Evolutionary conservation across 1,140 invertebrate genomes (phyloP).

Genomic region (Drosophila chauvacae): DNA sequence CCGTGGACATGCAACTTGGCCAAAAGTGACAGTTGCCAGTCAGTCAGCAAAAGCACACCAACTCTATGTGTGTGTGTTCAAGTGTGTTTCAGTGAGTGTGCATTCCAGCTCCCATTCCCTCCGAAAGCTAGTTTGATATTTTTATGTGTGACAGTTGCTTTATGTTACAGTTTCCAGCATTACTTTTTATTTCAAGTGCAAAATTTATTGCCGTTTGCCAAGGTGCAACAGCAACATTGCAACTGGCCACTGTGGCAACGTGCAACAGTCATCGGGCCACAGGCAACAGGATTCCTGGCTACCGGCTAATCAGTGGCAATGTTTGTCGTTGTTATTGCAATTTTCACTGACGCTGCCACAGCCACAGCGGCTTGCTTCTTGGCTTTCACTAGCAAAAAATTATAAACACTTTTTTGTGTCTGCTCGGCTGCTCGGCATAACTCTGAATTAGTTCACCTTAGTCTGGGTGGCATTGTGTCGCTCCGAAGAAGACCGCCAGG

Average conservation of each 20-base stretch:
- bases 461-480: slow-evolving; percentile 43
- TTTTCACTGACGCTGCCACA: slow-evolving; percentile 10
- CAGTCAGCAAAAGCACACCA: slow-evolving; percentile 57
- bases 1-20: slow-evolving; percentile 73
- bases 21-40: slow-evolving; percentile 77
- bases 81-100: slow-evolving; percentile 3
- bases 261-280: slow-evolving; percentile 45
- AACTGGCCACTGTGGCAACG: slow-evolving; percentile 21
- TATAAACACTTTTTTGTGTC: slow-evolving; percentile 39
- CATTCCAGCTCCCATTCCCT: slow-evolving; percentile 16
- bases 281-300: slow-evolving; percentile 45
- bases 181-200: slow-evolving; percentile 83
- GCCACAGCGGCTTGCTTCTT: slow-evolving; percentile 36
- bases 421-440: slow-evolving; percentile 43
- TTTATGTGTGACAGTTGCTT: slow-evolving; percentile 82
- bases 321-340: slow-evolving; percentile 35
- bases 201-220: slow-evolving; percentile 81
- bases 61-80: slow-evolving; percentile 1
- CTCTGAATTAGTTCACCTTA: slow-evolving; percentile 59
- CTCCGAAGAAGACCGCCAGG: slow-evolving; percentile 1
- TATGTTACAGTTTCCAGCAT: slow-evolving; percentile 80
- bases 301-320: slow-evolving; percentile 62
- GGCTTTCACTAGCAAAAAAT: slow-evolving; percentile 74
- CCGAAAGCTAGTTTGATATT: slow-evolving; percentile 60
- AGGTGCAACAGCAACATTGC: slow-evolving; percentile 61